Evolutionary conservation across 2,888 invertebrate species (phyloP), one percentile per base, ranked within the genome.

Genomic region (Calameuta pallipes): DNA sequence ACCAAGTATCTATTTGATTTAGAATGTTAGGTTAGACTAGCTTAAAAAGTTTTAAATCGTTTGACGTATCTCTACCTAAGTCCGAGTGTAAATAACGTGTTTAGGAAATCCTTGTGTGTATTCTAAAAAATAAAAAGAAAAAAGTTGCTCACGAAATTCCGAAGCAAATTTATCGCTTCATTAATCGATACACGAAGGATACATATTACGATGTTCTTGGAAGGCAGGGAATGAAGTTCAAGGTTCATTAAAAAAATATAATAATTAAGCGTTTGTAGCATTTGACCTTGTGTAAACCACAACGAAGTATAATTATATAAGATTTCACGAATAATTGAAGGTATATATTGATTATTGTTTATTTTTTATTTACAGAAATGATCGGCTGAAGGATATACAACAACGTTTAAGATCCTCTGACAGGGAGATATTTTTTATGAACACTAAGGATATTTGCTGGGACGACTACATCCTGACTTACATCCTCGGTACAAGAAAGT

Each of bases 401-500:
- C 69, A 80, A 11, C 82, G 83, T 76, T 73, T 92, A 73, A 87
- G 84, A 69, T 88, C 88, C 0, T 85, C 85, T 12, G 93, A 92
- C 81, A 89, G 86, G 82, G 87, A 92, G 83, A 85, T 85, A 31
- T 94, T 93, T 86, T 92, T 92, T 83, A 90, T 90, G 87, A 91
- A 92, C 82, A 89, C 90, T 23, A 92, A 92, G 77, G 92, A 92
- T 73, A 87, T 95, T 1, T 91, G 94, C 83, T 95, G 95, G 94
- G 93, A 95, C 77, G 90, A 93, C 0, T 97, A 95, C 87, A 90
- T 96, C 82, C 92, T 93, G 83, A 93, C 92, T 88, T 97, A 97
- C 87, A 94, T 98, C 41, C 93, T 96, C 82, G 98, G 98, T 0
- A 95, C 96, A n/a, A 94, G 98, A 30, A 94, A 95, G 83, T 98